Conservation (phyloP, 1,140 invertebrate species). For the Aphidius ervi region DNA sequence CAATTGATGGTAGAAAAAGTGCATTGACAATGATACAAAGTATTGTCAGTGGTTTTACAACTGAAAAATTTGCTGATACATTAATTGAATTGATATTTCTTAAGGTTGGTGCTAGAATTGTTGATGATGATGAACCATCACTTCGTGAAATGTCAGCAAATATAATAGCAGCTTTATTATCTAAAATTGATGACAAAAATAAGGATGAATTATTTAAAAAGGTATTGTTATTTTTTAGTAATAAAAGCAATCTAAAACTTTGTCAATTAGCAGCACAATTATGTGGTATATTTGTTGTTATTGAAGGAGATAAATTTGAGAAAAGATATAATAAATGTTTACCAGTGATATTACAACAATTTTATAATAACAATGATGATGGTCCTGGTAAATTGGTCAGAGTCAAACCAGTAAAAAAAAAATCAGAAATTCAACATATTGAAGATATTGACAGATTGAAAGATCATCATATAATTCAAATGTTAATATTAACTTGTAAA, state of each 20-base stretch:
- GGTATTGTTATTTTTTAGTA: constrained; percentile 63
- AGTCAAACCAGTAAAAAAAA: constrained; percentile 24
- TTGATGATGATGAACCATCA: constrained; percentile 68
- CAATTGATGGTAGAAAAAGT: constrained; percentile 76
- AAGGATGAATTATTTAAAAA: constrained; percentile 65
- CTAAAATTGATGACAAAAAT: constrained; percentile 35
- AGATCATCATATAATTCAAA: constrained; percentile 71
- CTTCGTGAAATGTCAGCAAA: constrained; percentile 31
- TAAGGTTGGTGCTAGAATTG: constrained; percentile 64
- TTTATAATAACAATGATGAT: constrained; percentile 35
- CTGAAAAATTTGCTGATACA: constrained; percentile 62
- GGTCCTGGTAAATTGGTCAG: constrained; percentile 42
- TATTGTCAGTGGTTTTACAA: constrained; percentile 72
- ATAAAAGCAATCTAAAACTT: constrained; percentile 54
- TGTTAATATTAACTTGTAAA: constrained; percentile 62
- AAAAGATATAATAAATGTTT: constrained; percentile 52
- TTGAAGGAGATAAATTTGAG: constrained; percentile 66
- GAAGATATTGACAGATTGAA: constrained; percentile 51
- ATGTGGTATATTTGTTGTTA: constrained; percentile 67
- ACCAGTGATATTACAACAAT: constrained; percentile 52
- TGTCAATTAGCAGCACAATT: constrained; percentile 59
- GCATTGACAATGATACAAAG: constrained; percentile 78
- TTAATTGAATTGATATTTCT: constrained; percentile 66
- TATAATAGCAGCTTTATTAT: no score
- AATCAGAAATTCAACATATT: constrained; percentile 10